Conservation (phyloP, 2,113 vertebrate genomes). For the Lanius ludovicianus region DNA sequence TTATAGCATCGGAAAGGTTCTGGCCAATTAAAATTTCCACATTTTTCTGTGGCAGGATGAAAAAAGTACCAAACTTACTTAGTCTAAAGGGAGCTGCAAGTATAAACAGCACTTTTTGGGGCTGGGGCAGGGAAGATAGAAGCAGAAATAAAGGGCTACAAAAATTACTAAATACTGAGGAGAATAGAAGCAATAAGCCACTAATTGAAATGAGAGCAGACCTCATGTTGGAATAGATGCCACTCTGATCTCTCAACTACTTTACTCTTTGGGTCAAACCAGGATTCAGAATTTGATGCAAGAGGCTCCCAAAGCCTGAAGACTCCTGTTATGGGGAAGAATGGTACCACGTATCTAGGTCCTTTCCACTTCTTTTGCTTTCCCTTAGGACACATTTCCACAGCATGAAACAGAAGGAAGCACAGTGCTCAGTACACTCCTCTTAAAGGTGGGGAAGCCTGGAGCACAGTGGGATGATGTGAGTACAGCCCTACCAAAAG, state of each 20-base stretch:
- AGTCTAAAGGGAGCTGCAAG: not conserved
- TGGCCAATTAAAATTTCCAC: not conserved
- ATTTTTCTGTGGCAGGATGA: not conserved
- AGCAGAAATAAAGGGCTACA: not conserved
- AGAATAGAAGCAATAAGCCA: not conserved
- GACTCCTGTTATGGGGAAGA: fast-evolving
- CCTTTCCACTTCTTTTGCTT: not conserved
- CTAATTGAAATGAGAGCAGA: not conserved
- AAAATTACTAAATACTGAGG: not conserved
- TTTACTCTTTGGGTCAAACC: not conserved
- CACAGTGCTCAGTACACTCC: not conserved
- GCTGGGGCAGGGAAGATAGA: not conserved
- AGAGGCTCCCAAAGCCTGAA: not conserved
- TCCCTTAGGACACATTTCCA: not conserved
- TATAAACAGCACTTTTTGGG: not conserved
- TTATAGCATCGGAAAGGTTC: not conserved
- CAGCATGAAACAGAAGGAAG: not conserved
- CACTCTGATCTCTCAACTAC: not conserved
- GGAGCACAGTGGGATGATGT: not conserved
- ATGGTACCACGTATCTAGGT: fast-evolving
- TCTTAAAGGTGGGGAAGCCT: not conserved
- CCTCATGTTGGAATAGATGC: not conserved
- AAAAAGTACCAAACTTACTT: not conserved
- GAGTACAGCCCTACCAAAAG: not conserved
- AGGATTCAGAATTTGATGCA: not conserved